Evolutionary conservation across 2,888 invertebrate species (phyloP), one percentile per base, ranked within the genome.

Genomic region (Euproctis similis): DNA sequence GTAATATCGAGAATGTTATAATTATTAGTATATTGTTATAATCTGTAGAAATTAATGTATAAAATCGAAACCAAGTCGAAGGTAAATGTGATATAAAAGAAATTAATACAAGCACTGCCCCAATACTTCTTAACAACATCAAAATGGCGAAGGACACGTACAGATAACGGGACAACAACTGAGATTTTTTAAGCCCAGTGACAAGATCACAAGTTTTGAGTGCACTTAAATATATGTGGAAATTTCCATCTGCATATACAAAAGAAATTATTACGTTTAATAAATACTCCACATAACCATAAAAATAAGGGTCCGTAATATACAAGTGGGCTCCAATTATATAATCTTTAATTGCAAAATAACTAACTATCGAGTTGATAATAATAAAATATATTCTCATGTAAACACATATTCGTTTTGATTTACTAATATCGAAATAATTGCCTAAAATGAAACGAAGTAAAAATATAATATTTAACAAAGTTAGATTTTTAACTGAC

Each of bases 1-100:
- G 31, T 4, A 31, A 4, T 12, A 27, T 10, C n/a, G 31, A 31
- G 19, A 31, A 31, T 13, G 27, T 23, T 5, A 31, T 26, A 7
- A 18, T n/a, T 0, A 13, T 8, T 2, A 14, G 8, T 8, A 23
- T 17, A 7, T 28, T 17, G 10, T 22, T 17, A 2, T 11, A 23
- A 17, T 28, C 14, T 12, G 16, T 21, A 14, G 21, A 14, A 9
- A 14, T 2, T 5, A 7, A 6, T 10, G 8, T 12, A 12, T 13
- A 9, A 1, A 18, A 7, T 8, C 12, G n/a, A 12, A n/a, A n/a
- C n/a, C n/a, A n/a, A n/a, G n/a, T n/a, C n/a, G n/a, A n/a, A n/a
- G n/a, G n/a, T n/a, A n/a, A n/a, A n/a, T n/a, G n/a, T n/a, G n/a
- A n/a, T n/a, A n/a, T n/a, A n/a, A n/a, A n/a, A n/a, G n/a, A n/a